Base-by-base conservation (phyloP, 2,888 invertebrate genomes). In the Diarsia brunnea region DNA sequence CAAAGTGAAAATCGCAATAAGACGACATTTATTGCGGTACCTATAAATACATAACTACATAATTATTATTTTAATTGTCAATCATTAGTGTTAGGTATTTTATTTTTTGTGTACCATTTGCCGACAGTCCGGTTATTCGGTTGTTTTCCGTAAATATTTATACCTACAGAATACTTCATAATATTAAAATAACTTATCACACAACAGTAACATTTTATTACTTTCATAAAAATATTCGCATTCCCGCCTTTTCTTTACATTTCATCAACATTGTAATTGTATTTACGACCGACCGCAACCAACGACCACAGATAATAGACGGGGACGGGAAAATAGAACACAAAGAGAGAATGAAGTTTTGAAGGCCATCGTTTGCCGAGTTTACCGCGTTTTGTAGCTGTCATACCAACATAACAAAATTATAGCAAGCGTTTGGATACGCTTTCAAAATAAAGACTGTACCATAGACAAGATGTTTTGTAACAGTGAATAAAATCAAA, bases 361-460 rank as follows among this genome's bases (percentile, higher is more conserved):
- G 79, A 86, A 84, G 82, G 85, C 69, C 82, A 82, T 65, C 45
- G 55, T 73, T 65, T 60, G 75, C 87, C 89, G 88, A 89, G 87
- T 73, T 88, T 89, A 73, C 90, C 90, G 90, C 90, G 89, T 74
- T 87, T 89, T 76, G 66, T 58, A 49, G 63, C 76, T 58, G 8
- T 0, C 11, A 47, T 74, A 61, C 88, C 89, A 89, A 88, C 80
- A 53, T 82, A 53, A 63, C 31, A 43, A 58, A 53, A 63, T n/a
- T n/a, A 27, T 19, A 5, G 12, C 4, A 11, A 64, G 4, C 19
- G 43, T 82, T 87, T 58, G 86, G 86, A 87, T 78, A 75, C 71
- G n/a, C 69, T 27, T 43, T 3, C 21, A 66, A 72, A 47, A n/a
- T 27, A 16, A 60, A 4, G 3, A 31, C n/a, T 55, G 21, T 31